phyloP scores from a whole-genome alignment of 2,113 vertebrate species.

The Leuciscus idus region DNA sequence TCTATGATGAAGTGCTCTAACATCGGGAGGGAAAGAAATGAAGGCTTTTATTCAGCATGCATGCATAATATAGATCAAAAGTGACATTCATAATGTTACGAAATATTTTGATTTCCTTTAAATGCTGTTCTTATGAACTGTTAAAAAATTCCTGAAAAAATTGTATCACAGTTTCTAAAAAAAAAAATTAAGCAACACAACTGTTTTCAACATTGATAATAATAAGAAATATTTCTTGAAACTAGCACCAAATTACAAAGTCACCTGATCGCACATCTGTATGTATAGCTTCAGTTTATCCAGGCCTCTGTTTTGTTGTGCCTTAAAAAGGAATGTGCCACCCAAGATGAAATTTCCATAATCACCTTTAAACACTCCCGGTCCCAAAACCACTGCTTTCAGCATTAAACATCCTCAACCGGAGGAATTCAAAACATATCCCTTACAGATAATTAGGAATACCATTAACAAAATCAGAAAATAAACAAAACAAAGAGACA shows the following conservation, averaged over 20 bases:
- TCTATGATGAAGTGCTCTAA: too few species aligned
- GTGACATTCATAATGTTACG: too few species aligned
- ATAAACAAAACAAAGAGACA: slow-evolving; percentile 28
- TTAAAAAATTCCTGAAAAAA: background rate
- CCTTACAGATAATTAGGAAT: slow-evolving; percentile 22
- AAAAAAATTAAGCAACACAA: too few species aligned
- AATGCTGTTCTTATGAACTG: background rate
- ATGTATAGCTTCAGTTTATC: background rate
- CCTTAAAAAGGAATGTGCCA: slow-evolving; percentile 32
- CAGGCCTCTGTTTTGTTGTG: slow-evolving; percentile 10
- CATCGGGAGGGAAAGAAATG: too few species aligned
- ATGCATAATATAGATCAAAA: too few species aligned
- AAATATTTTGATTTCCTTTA: too few species aligned
- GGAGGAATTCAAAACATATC: slow-evolving; percentile 26
- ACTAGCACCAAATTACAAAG: too few species aligned
- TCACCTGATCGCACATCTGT: background rate
- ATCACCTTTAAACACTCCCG: slow-evolving; percentile 34
- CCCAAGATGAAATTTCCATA: slow-evolving; percentile 39
- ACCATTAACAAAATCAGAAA: slow-evolving; percentile 20
- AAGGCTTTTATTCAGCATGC: too few species aligned
- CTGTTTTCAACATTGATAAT: too few species aligned
- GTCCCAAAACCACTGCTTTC: slow-evolving; percentile 27
- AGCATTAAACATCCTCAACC: background rate
- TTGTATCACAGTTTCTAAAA: too few species aligned
- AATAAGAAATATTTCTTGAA: too few species aligned